These are phyloP conservation scores for Psittacula cyanocephala DNA, from an alignment of 2,113 vertebrate genomes.

Conservation along the genomic window DNA sequence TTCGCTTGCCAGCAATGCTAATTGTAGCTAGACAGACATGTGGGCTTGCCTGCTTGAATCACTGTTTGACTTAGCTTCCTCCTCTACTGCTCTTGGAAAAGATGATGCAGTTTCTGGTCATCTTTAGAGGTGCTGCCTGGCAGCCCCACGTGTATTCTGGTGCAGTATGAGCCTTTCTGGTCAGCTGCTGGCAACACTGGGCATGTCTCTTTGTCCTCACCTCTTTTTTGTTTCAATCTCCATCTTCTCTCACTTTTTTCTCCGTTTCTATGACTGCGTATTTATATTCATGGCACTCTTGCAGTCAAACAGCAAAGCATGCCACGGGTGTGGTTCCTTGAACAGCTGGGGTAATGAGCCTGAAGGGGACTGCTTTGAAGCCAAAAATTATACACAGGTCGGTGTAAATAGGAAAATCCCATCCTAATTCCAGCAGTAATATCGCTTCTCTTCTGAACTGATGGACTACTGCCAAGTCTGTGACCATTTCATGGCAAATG, in stretches of 20 bases:
- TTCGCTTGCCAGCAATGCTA: neutral
- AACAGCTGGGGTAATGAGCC: neutral
- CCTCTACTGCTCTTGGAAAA: neutral
- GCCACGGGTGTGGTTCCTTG: neutral
- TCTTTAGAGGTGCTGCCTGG: neutral
- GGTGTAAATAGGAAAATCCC: neutral
- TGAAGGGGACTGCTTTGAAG: neutral
- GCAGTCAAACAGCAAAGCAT: neutral
- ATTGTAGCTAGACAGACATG: neutral
- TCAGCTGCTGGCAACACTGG: neutral
- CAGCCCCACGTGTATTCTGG: rapidly evolving
- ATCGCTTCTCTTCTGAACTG: neutral
- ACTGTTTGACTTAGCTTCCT: neutral
- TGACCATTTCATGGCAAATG: neutral
- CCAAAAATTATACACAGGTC: neutral
- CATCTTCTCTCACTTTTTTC: neutral
- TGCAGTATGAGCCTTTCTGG: neutral
- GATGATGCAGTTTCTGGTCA: neutral
- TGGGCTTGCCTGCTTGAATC: neutral
- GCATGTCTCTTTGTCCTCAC: neutral
- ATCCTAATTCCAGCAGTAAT: neutral
- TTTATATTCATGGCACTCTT: neutral
- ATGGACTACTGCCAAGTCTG: neutral
- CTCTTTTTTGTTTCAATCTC: neutral
- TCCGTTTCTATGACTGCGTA: neutral